Evolutionary conservation across 2,113 vertebrate genomes (phyloP).

Genomic region (Brachirus orientalis): DNA sequence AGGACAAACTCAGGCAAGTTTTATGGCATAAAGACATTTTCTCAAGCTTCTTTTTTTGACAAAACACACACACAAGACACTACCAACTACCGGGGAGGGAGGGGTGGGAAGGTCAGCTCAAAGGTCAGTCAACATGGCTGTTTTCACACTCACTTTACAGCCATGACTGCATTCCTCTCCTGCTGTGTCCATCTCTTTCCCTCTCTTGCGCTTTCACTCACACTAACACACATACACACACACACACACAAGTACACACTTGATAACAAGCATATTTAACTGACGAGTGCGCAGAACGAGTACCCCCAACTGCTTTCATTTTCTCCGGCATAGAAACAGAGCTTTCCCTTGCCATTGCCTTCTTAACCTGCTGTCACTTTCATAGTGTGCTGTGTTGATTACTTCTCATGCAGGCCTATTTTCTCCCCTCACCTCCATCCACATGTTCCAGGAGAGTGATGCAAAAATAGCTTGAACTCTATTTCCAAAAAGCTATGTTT

Average conservation of each 20-base stretch:
- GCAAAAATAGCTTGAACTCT: slow-evolving; percentile 47
- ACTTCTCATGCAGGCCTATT: slow-evolving; percentile 52
- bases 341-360: slow-evolving; percentile 36
- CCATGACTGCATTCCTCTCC: slow-evolving; percentile 73
- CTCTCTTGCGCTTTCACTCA: slow-evolving; percentile 10
- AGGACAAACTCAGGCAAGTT: slow-evolving; percentile 15
- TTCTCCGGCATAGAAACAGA: slow-evolving; percentile 54
- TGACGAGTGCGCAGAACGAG: slow-evolving; percentile 19
- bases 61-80: slow-evolving; percentile 26
- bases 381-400: slow-evolving; percentile 63
- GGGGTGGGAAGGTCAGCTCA: slow-evolving; percentile 61
- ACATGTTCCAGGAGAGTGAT: slow-evolving; percentile 22
- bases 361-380: slow-evolving; percentile 64
- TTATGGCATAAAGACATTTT: slow-evolving; percentile 19
- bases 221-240: slow-evolving; percentile 10
- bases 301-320: slow-evolving; percentile 75
- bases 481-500: slow-evolving; percentile 31
- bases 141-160: slow-evolving; percentile 79
- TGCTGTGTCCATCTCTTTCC: slow-evolving; percentile 42
- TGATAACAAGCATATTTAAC: slow-evolving; percentile 67
- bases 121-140: slow-evolving; percentile 71
- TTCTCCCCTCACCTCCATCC: slow-evolving; percentile 32
- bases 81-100: slow-evolving; percentile 49
- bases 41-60: background rate
- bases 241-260: slow-evolving; percentile 24